phyloP scores from a whole-genome alignment of 2,113 vertebrate species.

The Porphyrio hochstetteri region DNA sequence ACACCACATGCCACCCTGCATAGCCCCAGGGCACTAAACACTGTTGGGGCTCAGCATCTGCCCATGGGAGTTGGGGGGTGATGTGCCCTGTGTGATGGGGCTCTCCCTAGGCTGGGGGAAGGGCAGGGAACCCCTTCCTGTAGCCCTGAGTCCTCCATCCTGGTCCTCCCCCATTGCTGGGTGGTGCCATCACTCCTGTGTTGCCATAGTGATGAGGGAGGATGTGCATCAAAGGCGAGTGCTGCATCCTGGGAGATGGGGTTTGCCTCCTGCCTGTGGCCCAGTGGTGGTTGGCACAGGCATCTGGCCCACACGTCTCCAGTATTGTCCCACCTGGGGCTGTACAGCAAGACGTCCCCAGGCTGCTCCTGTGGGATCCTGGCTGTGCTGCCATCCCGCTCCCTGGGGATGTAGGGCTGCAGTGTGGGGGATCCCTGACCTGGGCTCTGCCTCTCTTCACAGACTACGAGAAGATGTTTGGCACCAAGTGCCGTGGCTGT shows the following conservation, averaged over 20 bases:
- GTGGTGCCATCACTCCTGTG: neutral
- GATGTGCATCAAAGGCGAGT: neutral
- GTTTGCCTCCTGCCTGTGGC: neutral
- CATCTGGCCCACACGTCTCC: fast-evolving
- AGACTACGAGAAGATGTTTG: slow-evolving; percentile 99
- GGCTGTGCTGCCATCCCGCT: neutral
- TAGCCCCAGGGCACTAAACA: fast-evolving
- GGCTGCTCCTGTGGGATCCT: neutral
- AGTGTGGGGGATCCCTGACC: neutral
- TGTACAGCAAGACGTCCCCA: neutral
- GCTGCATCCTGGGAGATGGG: slow-evolving; percentile 50
- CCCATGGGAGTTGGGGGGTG: fast-evolving
- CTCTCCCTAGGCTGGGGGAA: neutral
- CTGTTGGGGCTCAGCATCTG: neutral
- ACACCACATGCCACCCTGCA: fast-evolving
- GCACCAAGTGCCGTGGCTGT: slow-evolving; percentile 97
- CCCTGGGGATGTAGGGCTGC: neutral
- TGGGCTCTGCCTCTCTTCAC: neutral
- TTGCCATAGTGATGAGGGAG: slow-evolving; percentile 33
- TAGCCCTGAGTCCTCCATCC: neutral
- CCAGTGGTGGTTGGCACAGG: fast-evolving
- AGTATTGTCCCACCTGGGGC: neutral
- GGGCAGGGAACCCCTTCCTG: fast-evolving
- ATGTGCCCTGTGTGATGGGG: fast-evolving
- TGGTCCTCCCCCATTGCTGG: neutral